Conservation (phyloP, 2,113 vertebrate genomes). For the Chaetops frenatus region DNA sequence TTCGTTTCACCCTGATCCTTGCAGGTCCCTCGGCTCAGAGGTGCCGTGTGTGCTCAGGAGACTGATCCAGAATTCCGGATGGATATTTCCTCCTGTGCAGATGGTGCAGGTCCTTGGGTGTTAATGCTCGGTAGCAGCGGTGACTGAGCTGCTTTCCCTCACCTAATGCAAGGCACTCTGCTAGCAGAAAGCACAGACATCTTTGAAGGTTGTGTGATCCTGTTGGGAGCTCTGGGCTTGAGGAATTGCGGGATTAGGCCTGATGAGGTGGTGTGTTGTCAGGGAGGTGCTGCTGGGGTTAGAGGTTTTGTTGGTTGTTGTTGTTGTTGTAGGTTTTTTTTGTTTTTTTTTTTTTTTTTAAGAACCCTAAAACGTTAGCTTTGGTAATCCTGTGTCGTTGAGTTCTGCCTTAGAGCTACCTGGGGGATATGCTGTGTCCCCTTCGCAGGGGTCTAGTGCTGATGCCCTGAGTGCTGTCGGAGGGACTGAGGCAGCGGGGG, state of each 20-base stretch:
- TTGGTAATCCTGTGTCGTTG: neutral
- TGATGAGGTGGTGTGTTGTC: neutral
- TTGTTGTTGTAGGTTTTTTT: too few relatives aligned
- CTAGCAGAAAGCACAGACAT: neutral
- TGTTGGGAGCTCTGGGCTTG: neutral
- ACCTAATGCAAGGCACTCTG: neutral
- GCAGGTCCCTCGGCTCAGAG: neutral
- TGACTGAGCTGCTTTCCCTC: neutral
- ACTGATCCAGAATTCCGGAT: neutral
- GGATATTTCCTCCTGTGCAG: neutral
- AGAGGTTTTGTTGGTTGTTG: neutral
- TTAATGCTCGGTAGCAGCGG: neutral
- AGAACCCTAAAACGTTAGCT: neutral
- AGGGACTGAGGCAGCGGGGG: neutral
- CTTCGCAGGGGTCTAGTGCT: neutral
- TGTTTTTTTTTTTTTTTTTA: neutral
- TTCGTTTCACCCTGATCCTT: neutral
- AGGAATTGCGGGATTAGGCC: neutral
- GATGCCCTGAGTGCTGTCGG: neutral
- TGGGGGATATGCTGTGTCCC: rapidly evolving
- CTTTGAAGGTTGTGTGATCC: neutral
- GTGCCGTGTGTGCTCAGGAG: neutral
- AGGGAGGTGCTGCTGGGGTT: neutral
- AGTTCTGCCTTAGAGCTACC: neutral
- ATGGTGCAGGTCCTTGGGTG: constrained; percentile 6